A percentile compares a stretch with the other conserved stretches of the same genome.
Conservation (phyloP, 2,797 vertebrate genomes). For the Enteromius anoplus region DNA sequence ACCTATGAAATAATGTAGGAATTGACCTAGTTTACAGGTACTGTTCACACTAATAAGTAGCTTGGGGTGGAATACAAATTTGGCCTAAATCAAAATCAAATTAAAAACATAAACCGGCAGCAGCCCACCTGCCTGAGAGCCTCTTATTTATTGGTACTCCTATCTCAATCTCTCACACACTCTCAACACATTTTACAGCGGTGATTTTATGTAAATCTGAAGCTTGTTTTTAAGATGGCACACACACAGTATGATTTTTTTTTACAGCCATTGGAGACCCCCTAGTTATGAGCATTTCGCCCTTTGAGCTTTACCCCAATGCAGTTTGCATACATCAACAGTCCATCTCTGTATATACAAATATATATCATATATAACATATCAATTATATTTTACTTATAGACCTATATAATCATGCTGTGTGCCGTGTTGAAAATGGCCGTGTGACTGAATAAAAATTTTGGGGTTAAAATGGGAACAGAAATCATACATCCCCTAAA, state of each 20-base stretch:
- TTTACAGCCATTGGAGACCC: background rate
- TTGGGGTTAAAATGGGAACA: background rate
- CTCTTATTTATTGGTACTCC: constrained; percentile 26
- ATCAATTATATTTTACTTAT: background rate
- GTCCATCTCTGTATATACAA: background rate
- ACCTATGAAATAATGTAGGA: constrained; percentile 30
- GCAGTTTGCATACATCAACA: background rate
- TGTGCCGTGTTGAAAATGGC: background rate
- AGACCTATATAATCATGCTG: background rate
- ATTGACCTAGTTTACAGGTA: constrained; percentile 48
- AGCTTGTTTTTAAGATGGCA: background rate
- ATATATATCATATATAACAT: background rate
- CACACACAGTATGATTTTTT: background rate
- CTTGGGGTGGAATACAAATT: constrained; percentile 43
- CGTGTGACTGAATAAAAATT: background rate
- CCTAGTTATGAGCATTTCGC: background rate
- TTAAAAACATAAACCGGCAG: constrained; percentile 32
- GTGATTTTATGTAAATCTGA: background rate
- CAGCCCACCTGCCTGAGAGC: constrained; percentile 11
- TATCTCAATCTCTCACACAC: constrained; percentile 5
- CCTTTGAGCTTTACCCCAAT: background rate
- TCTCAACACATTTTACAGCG: constrained; percentile 1
- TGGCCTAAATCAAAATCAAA: constrained; percentile 42
- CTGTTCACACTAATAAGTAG: constrained; percentile 38
- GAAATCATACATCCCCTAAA: background rate